These are phyloP conservation scores for Buceros bicornis DNA, from an alignment of 2,797 vertebrate species.

Conservation along the genomic window DNA sequence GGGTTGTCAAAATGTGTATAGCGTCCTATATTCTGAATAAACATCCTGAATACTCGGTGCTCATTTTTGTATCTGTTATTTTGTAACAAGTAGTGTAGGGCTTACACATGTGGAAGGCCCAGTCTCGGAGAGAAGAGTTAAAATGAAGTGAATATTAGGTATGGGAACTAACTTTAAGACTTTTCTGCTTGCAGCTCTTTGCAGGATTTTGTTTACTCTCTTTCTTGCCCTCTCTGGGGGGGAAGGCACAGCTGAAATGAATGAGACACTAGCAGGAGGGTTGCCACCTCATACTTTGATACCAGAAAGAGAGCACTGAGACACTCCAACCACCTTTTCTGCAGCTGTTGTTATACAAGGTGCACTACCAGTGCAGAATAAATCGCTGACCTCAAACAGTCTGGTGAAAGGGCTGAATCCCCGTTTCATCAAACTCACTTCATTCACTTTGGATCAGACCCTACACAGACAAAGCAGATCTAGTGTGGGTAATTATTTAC, in stretches of 20 bases:
- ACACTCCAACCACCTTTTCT: not conserved
- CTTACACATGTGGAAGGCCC: not conserved
- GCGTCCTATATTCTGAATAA: not conserved
- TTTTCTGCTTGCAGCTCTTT: not conserved
- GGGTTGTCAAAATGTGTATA: not conserved
- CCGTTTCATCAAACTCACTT: not conserved
- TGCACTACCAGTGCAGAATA: rapidly evolving
- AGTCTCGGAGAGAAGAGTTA: not conserved
- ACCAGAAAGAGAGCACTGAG: not conserved
- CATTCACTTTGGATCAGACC: not conserved
- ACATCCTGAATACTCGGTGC: not conserved
- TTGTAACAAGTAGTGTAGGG: not conserved
- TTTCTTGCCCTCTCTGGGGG: not conserved
- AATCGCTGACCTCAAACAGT: not conserved
- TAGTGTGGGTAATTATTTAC: not conserved
- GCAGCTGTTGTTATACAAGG: not conserved
- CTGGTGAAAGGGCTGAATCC: not conserved
- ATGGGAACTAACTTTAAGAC: not conserved
- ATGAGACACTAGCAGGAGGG: not conserved
- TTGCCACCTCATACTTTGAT: rapidly evolving
- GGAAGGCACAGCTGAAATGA: not conserved
- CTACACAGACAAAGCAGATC: not conserved
- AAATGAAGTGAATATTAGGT: not conserved
- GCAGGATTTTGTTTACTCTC: not conserved
- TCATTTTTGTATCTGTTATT: not conserved